Evolutionary conservation across 2,797 vertebrate species (phyloP), one percentile per base, ranked within the genome.

Genomic region (Onychomys leucogaster): DNA sequence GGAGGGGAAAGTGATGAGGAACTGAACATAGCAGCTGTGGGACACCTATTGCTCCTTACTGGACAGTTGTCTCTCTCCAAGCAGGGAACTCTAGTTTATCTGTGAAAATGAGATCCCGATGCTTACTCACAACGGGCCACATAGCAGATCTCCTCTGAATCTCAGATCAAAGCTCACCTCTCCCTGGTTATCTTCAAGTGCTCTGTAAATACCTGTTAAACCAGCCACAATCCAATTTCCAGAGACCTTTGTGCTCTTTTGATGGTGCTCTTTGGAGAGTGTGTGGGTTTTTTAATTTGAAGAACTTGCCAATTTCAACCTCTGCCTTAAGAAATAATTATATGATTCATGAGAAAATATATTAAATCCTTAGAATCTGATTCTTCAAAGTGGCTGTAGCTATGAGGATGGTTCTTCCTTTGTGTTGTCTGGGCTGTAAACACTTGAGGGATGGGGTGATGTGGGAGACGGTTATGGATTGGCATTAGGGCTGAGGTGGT

Each of bases 241-340:
- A 21, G n/a, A 87, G 16, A 52, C 13, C 49, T 85, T 73, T 89
- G 13, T 59, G 55, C 3, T 85, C 52, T 82, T 95, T 91, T 67
- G 34, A 63, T 94, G 76, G 16, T 41, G 4, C 52, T 5, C 17
- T 95, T 89, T 95, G 55, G 43, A 43, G 84, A 88, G 52, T 78
- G 49, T 86, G 77, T 90, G 43, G 0, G 21, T 16, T 76, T 91
- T 69, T 71, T 43, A 59, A 82, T 85, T 83, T 83, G 16, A 90
- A 89, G 10, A 65, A 69, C 71, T 63, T 96, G 32, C 9, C 81
- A 77, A 17, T 86, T 43, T 89, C 87, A 90, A 19, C 32, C 7
- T 41, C n/a, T 85, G 21, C 94, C 34, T 71, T 95, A 77, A 87
- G 46, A 90, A 94, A 89, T 77, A 86, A 91, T 91, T 91, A 29